Conservation (phyloP, 2,113 vertebrate species). For the Daphoenositta chrysoptera region DNA sequence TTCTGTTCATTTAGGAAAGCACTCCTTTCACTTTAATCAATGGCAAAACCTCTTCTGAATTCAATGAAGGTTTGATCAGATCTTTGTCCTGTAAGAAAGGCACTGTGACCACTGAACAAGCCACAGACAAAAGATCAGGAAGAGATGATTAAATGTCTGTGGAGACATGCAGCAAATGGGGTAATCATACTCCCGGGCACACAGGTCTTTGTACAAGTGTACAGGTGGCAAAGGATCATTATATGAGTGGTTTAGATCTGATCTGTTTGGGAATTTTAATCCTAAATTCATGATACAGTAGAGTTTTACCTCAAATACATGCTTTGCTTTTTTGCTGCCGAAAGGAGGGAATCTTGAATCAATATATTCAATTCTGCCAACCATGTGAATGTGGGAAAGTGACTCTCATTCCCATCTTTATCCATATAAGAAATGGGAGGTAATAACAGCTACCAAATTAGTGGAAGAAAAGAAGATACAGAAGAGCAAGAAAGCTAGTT, state of each 20-base stretch:
- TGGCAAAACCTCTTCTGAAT: background rate
- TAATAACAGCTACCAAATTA: background rate
- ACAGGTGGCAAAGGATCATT: background rate
- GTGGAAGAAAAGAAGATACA: background rate
- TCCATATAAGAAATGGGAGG: background rate
- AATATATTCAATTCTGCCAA: background rate
- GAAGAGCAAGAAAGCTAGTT: background rate
- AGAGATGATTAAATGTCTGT: background rate
- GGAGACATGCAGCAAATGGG: background rate
- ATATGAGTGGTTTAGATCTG: background rate
- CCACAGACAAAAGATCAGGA: background rate
- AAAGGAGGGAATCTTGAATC: background rate
- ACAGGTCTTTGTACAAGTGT: rapidly evolving
- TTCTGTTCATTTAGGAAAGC: background rate
- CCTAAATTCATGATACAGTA: background rate
- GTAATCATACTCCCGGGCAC: background rate
- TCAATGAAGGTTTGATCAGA: background rate
- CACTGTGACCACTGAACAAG: background rate
- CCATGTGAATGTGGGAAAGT: background rate
- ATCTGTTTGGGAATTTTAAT: background rate
- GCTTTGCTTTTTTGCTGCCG: background rate
- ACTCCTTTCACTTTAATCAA: background rate
- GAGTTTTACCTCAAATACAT: background rate
- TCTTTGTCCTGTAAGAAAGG: background rate
- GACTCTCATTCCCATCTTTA: background rate